phyloP scores from a whole-genome alignment of 2,113 vertebrate genomes.

The Peromyscus maniculatus region DNA sequence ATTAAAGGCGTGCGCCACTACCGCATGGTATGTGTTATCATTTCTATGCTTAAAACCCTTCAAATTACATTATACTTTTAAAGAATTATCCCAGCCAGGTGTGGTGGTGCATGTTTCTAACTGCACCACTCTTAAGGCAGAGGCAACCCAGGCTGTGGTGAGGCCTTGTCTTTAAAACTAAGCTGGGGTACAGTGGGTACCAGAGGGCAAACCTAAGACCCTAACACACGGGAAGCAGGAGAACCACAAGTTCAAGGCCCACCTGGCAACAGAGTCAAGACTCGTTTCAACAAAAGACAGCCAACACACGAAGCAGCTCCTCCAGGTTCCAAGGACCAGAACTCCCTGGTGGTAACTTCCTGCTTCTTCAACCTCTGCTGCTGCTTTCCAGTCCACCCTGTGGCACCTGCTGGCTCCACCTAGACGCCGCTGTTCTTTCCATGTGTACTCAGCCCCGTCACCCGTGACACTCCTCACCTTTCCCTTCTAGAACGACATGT shows the following conservation, averaged over 20 bases:
- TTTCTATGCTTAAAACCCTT: neutral
- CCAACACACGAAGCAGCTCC: neutral
- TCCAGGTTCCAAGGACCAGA: neutral
- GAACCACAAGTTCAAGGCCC: neutral
- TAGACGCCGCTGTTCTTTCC: neutral
- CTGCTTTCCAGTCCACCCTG: neutral
- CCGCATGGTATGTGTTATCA: neutral
- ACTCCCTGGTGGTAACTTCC: neutral
- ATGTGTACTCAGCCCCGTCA: neutral
- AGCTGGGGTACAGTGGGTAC: neutral
- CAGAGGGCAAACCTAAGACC: neutral
- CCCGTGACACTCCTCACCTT: neutral
- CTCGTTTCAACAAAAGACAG: neutral
- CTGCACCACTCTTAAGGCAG: neutral
- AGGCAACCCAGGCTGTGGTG: neutral
- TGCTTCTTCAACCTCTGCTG: neutral
- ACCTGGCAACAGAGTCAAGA: neutral
- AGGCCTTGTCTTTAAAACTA: neutral
- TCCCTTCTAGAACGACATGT: neutral
- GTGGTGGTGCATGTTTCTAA: too few species aligned
- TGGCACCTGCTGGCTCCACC: neutral
- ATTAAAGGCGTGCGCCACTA: too few species aligned
- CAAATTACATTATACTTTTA: neutral
- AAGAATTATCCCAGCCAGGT: neutral
- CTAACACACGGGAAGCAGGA: neutral